phyloP scores from a whole-genome alignment of 2,113 vertebrate species.

The Lasiurus cinereus region DNA sequence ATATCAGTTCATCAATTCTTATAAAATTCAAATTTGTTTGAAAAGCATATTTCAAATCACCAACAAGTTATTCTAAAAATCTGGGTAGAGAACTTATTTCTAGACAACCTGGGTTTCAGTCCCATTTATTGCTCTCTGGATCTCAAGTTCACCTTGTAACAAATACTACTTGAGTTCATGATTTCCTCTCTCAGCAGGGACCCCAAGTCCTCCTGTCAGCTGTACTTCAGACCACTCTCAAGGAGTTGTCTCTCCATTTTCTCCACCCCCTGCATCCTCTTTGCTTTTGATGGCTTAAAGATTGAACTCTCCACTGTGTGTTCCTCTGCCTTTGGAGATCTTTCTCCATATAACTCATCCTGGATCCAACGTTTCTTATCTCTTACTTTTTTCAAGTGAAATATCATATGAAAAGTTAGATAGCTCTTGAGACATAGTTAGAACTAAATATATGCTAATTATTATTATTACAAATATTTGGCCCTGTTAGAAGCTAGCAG shows the following conservation, averaged over 20 bases:
- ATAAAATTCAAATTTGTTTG: constrained; percentile 10
- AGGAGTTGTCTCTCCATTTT: not conserved
- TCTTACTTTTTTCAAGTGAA: constrained; percentile 30
- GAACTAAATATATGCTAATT: not conserved
- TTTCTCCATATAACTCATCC: not conserved
- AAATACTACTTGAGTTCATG: constrained; percentile 1
- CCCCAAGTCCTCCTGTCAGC: not conserved
- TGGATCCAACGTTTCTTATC: not conserved
- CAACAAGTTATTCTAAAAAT: not conserved
- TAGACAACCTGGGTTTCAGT: not conserved
- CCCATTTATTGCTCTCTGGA: not conserved
- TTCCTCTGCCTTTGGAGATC: not conserved
- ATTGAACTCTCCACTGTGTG: not conserved
- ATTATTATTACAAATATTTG: not conserved
- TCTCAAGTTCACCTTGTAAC: constrained; percentile 59
- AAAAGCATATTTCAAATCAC: not conserved
- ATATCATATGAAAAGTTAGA: not conserved
- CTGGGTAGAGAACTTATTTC: not conserved
- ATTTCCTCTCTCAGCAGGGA: not conserved
- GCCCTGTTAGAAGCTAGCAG: not conserved
- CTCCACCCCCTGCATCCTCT: not conserved
- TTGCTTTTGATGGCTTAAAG: constrained; percentile 65
- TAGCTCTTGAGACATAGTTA: not conserved
- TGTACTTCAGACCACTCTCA: not conserved
- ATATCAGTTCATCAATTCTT: not conserved